Evolutionary conservation across 2,797 vertebrate species (phyloP), one percentile per base, ranked within the genome.

Genomic region (Gallinago stenura): DNA sequence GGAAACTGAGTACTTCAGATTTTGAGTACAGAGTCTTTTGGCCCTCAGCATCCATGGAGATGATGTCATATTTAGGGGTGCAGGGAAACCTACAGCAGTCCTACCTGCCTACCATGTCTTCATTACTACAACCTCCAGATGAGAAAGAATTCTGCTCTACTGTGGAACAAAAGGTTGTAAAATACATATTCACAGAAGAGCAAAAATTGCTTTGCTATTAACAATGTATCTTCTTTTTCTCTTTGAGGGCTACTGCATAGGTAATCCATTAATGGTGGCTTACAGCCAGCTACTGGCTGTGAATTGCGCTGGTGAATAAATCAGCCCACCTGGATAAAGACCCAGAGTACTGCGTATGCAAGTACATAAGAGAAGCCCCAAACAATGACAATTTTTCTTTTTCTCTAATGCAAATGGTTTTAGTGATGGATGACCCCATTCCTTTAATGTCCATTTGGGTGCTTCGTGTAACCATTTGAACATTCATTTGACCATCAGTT

Each of bases 241-340:
- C 86, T 96, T 94, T 73, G 72, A 94, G 85, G 69, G 43, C 39
- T 81, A 70, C 60, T 86, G 69, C 86, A 83, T 62, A 88, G 83
- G 72, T 77, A 94, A 94, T 83, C 89, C 89, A 86, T 93, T 92
- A 90, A 62, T 92, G 88, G 80, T 73, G 89, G 77, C 80, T 88
- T 71, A 58, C 7, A 51, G 86, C 31, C 89, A 94, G 83, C 28
- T 72, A 65, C 46, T 57, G 56, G 68, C 50, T 85, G 64, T 83
- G 83, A 92, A 77, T 54, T 92, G 68, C 45, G 33, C 41, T 77
- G 72, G 51, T 54, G 89, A 86, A 95, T 90, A 86, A 87, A 94
- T 93, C 94, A 90, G 72, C 31, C 58, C 54, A 66, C 21, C 30
- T 58, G 85, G 76, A 75, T 43, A 71, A 91, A 53, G 45, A 56